These are phyloP conservation scores for Schizopygopsis malacanthus DNA, from an alignment of 2,797 vertebrate species.

Conservation along the genomic window DNA sequence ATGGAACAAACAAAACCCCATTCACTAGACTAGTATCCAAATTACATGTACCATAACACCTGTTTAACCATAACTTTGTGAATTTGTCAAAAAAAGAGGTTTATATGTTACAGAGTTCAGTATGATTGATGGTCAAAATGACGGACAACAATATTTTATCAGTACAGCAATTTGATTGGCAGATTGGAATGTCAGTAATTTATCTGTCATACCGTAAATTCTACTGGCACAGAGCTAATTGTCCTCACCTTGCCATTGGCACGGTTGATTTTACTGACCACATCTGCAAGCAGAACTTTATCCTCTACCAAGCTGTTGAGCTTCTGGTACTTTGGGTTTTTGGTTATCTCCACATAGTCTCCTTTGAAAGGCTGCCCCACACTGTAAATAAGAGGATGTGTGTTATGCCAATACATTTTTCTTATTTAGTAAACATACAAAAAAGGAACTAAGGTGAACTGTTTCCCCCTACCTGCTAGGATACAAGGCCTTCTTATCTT, in stretches of 20 bases:
- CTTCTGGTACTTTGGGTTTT: constrained; percentile 97
- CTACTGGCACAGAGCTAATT: background rate
- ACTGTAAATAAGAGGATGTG: constrained; percentile 67
- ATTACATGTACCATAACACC: background rate
- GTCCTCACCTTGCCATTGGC: constrained; percentile 93
- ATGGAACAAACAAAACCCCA: background rate
- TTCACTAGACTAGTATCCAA: background rate
- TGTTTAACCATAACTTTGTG: background rate
- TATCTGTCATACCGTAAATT: background rate
- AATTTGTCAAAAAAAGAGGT: background rate
- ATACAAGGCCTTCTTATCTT: constrained; percentile 96
- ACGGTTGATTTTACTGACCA: constrained; percentile 97
- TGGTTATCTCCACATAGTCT: constrained; percentile 94
- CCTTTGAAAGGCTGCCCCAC: constrained; percentile 96
- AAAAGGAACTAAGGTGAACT: background rate
- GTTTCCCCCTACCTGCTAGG: constrained; percentile 86
- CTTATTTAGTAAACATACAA: too few relatives aligned
- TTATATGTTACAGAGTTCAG: background rate
- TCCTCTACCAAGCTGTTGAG: constrained; percentile 90
- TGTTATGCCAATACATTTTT: background rate
- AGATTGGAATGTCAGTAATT: background rate
- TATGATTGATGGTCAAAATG: background rate
- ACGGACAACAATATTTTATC: background rate
- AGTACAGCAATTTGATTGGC: background rate
- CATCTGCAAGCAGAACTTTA: constrained; percentile 94